Percentiles rank a stretch among this genome's conserved stretches.
Conservation (phyloP, 2,797 vertebrate genomes). For the Myotis pilosus region DNA sequence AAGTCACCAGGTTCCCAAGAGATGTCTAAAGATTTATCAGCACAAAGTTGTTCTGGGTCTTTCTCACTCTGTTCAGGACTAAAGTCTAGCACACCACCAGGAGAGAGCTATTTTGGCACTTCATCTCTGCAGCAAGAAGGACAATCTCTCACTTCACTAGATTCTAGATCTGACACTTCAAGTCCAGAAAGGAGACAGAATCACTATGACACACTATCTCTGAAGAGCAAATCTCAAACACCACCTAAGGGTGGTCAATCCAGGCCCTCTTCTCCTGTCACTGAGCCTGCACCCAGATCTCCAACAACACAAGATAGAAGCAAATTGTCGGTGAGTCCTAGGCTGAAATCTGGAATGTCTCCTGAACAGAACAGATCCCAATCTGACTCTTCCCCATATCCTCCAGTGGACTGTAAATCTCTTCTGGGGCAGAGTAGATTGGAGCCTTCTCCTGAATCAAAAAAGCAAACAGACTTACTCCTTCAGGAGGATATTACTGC, state of each 20-base stretch:
- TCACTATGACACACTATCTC: constrained; percentile 28
- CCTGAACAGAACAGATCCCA: constrained; percentile 56
- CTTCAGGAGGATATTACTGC: constrained; percentile 25
- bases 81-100: constrained; percentile 13
- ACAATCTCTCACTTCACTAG: constrained; percentile 58
- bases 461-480: constrained; percentile 65
- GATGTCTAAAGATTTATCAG: constrained; percentile 57
- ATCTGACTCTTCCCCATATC: constrained; percentile 21
- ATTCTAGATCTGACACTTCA: constrained; percentile 21
- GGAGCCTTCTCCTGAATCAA: constrained; percentile 55
- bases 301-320: constrained; percentile 47
- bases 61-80: constrained; percentile 11
- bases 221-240: constrained; percentile 61
- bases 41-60: constrained; percentile 60
- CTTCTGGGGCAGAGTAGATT: constrained; percentile 46
- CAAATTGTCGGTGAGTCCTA: constrained; percentile 21
- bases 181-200: constrained; percentile 63
- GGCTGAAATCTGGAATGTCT: constrained; percentile 51
- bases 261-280: constrained; percentile 55
- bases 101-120: constrained; percentile 15
- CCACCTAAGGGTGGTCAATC: constrained; percentile 40
- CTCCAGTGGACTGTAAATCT: constrained; percentile 48
- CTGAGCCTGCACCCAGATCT: constrained; percentile 51
- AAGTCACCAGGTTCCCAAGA: constrained; percentile 64
- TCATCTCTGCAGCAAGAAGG: constrained; percentile 58